These are phyloP conservation scores for Lasioglossum calceatum DNA, from an alignment of 2,888 invertebrate species.

Conservation along the genomic window DNA sequence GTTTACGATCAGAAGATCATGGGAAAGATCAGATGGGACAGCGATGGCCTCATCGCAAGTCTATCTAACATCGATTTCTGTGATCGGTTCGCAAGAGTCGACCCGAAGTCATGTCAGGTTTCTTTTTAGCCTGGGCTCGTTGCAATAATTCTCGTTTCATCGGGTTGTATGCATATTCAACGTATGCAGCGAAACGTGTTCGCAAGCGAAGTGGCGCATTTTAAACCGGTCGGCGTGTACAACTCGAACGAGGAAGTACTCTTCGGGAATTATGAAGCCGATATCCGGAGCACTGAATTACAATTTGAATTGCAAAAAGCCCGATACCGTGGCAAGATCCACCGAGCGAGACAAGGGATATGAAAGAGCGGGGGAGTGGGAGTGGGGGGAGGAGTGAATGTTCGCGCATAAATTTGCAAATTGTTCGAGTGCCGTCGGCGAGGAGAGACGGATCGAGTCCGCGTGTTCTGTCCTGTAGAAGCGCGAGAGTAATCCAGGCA, in stretches of 20 bases:
- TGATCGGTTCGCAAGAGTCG: neutral
- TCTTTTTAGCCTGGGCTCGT: neutral
- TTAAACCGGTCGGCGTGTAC: slow-evolving; percentile 21
- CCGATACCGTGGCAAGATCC: slow-evolving; percentile 26
- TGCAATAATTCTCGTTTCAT: slow-evolving; percentile 30
- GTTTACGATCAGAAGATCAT: too few species aligned
- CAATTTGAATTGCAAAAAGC: slow-evolving; percentile 60
- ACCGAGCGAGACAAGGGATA: neutral
- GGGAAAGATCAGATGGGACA: too few species aligned
- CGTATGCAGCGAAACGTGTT: neutral
- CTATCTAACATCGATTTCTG: neutral
- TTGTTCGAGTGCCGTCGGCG: slow-evolving; percentile 43
- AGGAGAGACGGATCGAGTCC: slow-evolving; percentile 39
- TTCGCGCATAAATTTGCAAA: slow-evolving; percentile 62
- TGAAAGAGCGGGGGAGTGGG: neutral
- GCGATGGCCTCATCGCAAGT: too few species aligned
- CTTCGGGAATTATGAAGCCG: slow-evolving; percentile 46
- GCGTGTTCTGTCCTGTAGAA: neutral
- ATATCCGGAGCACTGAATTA: slow-evolving; percentile 44
- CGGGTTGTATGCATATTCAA: slow-evolving; percentile 42
- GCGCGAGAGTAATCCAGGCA: slow-evolving; percentile 8
- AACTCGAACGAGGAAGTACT: slow-evolving; percentile 11
- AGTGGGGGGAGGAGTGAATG: neutral
- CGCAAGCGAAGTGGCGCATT: slow-evolving; percentile 34
- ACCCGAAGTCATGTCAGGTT: neutral